phyloP scores from a whole-genome alignment of 2,888 invertebrate genomes.

The Acleris emargana region DNA sequence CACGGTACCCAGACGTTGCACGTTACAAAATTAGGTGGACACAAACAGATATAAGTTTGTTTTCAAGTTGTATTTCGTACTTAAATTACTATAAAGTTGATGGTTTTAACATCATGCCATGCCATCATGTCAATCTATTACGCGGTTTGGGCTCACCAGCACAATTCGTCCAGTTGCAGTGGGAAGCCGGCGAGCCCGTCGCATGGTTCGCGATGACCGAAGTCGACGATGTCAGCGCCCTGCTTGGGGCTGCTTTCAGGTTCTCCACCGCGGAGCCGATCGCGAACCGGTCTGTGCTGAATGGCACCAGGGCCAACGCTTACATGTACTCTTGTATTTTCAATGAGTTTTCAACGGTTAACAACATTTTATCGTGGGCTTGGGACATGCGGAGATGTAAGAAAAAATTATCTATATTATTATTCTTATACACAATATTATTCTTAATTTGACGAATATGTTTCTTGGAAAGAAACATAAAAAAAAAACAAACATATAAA shows the following conservation, averaged over 20 bases:
- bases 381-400: no score
- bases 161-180: not conserved
- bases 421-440: no score
- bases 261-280: not conserved
- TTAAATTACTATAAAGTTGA: no score
- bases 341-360: no score
- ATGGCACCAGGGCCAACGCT: no score
- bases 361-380: no score
- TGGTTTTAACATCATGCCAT: not conserved
- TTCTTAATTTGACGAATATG: no score
- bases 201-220: not conserved
- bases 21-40: not conserved
- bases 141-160: not conserved
- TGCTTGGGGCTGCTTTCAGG: not conserved
- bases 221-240: not conserved
- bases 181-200: not conserved
- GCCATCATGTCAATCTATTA: not conserved
- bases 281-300: no score
- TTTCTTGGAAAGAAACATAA: no score
- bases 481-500: no score
- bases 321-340: no score
- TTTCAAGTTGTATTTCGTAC: not conserved
- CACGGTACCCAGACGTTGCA: not conserved
- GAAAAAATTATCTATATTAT: no score
- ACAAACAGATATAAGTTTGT: not conserved